Evolutionary conservation across 2,113 vertebrate genomes (phyloP).

Genomic region (Aramus guarauna): DNA sequence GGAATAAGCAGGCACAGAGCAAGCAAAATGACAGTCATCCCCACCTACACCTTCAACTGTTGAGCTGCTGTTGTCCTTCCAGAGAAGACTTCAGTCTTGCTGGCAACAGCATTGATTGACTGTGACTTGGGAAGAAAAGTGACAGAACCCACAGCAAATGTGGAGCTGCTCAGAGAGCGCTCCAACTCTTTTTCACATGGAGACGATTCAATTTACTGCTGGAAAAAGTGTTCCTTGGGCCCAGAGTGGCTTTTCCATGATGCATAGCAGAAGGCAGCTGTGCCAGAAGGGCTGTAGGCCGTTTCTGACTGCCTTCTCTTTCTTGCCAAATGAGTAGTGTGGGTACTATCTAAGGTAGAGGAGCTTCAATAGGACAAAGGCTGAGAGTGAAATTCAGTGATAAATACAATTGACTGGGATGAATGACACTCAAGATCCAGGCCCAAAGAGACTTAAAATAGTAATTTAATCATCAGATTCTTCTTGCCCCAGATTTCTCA

Average conservation of each 20-base stretch:
- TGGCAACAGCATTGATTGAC: slow-evolving; percentile 10
- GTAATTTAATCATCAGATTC: neutral
- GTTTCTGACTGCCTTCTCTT: neutral
- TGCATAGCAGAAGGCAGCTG: neutral
- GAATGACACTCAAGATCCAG: neutral
- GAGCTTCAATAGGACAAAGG: neutral
- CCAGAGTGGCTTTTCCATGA: neutral
- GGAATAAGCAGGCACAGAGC: neutral
- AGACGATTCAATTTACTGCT: neutral
- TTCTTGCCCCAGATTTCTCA: neutral
- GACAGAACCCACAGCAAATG: neutral
- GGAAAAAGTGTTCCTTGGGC: neutral
- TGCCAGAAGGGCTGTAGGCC: neutral
- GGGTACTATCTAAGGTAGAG: neutral
- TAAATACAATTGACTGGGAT: neutral
- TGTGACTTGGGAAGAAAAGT: neutral
- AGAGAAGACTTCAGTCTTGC: slow-evolving; percentile 10
- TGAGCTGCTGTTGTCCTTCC: neutral
- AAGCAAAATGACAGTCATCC: neutral
- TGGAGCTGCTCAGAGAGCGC: neutral
- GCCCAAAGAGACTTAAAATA: neutral
- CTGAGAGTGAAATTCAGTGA: neutral
- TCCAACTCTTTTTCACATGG: neutral
- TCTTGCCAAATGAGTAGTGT: neutral
- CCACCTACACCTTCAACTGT: neutral